Evolutionary conservation across 1,140 invertebrate genomes (phyloP), one percentile per base, ranked within the genome.

Genomic region (Drosophila navojoa): DNA sequence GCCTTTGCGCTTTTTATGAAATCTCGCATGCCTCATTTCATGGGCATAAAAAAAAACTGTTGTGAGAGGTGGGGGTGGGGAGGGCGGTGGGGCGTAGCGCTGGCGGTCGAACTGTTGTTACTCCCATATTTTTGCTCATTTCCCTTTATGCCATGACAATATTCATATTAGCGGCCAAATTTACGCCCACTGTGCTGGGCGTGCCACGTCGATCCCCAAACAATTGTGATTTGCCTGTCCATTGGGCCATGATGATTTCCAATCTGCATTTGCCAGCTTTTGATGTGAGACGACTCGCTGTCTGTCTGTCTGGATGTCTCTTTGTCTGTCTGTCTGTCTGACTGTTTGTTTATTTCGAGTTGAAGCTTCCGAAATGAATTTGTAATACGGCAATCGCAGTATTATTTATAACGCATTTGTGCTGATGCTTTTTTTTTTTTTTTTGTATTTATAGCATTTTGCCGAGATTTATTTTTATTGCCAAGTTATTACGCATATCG

Each of bases 401-500:
- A 90, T 90, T 89, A 89, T 89, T 89, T 90, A 89, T 89, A 84
- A 89, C 73, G 79, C 79, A 87, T 89, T 90, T 90, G 79, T 80
- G 84, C 85, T 89, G 82, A 87, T 87, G 82, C 73, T 66, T 90
- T 87, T 84, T 84, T 82, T 87, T 89, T 89, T 87, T 73, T 64
- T 90, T 87, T 84, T 84, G 87, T 87, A 87, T 87, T 87, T 87
- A 87, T 87, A 72, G 85, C 84, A 80, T 90, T 79, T 77, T 76
- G 25, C 68, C 57, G 80, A 90, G 86, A 90, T 90, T 90, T 90
- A 90, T 90, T 90, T 87, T 90, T 90, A 90, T 90, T 90, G 86
- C 85, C 85, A 81, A 90, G 84, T 90, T 90, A 90, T 90, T 90
- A 90, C 81, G 85, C 85, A 90, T 85, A 90, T 90, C 85, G 81